phyloP scores from a whole-genome alignment of 1,140 invertebrate genomes.

The Nephila pilipes region DNA sequence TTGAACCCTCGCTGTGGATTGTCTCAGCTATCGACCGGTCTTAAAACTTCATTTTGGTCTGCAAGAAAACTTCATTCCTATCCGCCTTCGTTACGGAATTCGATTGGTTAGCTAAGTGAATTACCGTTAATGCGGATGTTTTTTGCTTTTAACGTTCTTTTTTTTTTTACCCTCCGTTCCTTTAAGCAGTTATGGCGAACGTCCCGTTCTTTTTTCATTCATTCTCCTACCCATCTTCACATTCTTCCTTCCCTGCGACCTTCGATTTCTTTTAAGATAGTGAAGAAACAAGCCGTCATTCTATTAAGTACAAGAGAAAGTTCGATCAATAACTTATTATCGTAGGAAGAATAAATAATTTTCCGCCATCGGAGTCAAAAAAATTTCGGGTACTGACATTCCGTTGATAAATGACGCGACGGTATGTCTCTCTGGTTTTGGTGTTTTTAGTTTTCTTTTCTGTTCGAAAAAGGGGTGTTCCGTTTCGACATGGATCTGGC shows the following conservation, averaged over 20 bases:
- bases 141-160: slow-evolving; percentile 55
- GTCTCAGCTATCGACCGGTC: slow-evolving; percentile 63
- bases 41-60: slow-evolving; percentile 72
- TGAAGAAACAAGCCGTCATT: slow-evolving; percentile 63
- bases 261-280: slow-evolving; percentile 67
- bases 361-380: slow-evolving; percentile 66
- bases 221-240: not conserved
- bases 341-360: slow-evolving; percentile 68
- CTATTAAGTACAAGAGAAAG: slow-evolving; percentile 46
- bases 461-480: not conserved
- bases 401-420: slow-evolving; percentile 33
- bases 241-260: not conserved
- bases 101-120: slow-evolving; percentile 69
- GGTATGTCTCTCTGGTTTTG: not conserved
- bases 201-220: not conserved
- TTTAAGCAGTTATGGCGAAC: slow-evolving; percentile 62
- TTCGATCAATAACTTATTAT: slow-evolving; percentile 71
- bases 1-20: slow-evolving; percentile 54
- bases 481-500: slow-evolving; percentile 21
- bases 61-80: slow-evolving; percentile 61
- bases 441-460: not conserved
- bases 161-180: not conserved
- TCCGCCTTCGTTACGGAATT: slow-evolving; percentile 67
- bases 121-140: slow-evolving; percentile 70
- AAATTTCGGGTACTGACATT: not conserved